Conservation (phyloP, 2,888 invertebrate genomes). For the Agrotis clavis region DNA sequence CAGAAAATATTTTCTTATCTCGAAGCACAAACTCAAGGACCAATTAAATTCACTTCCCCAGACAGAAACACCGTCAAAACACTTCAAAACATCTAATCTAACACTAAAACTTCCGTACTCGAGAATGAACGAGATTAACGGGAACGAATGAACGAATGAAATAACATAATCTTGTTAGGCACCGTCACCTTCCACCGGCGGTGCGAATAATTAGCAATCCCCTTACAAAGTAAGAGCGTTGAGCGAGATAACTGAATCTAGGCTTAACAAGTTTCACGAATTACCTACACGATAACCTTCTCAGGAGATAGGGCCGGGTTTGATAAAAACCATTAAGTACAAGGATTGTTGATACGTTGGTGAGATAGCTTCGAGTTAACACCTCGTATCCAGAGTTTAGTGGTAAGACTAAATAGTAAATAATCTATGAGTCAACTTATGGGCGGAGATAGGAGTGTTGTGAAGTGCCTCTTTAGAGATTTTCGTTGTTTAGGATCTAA, state of each 20-base stretch:
- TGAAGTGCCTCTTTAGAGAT: slow-evolving; percentile 29
- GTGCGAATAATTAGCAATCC: slow-evolving; percentile 85
- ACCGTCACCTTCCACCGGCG: slow-evolving; percentile 76
- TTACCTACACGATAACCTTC: slow-evolving; percentile 72
- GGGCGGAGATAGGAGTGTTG: slow-evolving; percentile 31
- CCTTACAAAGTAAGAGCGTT: slow-evolving; percentile 71
- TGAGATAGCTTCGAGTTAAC: slow-evolving; percentile 53
- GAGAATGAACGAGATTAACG: slow-evolving; percentile 60
- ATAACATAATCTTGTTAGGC: slow-evolving; percentile 74
- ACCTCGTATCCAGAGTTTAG: slow-evolving; percentile 47
- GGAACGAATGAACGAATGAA: slow-evolving; percentile 70
- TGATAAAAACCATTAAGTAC: slow-evolving; percentile 68
- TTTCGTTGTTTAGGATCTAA: slow-evolving; percentile 22
- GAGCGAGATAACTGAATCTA: slow-evolving; percentile 82
- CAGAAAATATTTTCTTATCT: slow-evolving; percentile 21
- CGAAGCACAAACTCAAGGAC: slow-evolving; percentile 17
- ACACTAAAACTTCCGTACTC: slow-evolving; percentile 56
- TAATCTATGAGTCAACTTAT: slow-evolving; percentile 54
- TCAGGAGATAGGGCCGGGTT: slow-evolving; percentile 46
- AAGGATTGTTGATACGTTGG: slow-evolving; percentile 55
- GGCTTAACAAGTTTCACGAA: slow-evolving; percentile 81
- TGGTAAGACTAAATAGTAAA: slow-evolving; percentile 44
- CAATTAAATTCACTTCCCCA: slow-evolving; percentile 46
- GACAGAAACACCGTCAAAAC: slow-evolving; percentile 41
- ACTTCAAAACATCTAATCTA: slow-evolving; percentile 59